Percentiles rank a stretch among this genome's conserved stretches.
phyloP scores from a whole-genome alignment of 1,140 invertebrate genomes.

The Drosophila kepulauana region DNA sequence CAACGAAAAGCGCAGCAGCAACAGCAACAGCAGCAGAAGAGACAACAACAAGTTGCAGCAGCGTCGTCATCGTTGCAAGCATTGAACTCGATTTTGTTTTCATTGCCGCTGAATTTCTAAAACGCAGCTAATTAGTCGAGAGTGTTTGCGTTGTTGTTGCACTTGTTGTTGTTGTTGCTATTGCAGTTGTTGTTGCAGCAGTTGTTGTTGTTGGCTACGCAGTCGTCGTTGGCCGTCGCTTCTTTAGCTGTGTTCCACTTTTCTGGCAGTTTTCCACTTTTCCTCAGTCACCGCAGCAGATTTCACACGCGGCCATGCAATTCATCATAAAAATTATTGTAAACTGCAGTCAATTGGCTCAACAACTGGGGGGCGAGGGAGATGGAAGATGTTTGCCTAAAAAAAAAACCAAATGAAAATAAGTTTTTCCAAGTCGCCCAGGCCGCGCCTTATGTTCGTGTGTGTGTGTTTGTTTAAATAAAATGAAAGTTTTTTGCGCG shows the following conservation, averaged over 20 bases:
- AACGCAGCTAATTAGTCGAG: conserved; percentile 84
- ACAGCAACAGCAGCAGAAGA: conserved; percentile 23
- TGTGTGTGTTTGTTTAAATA: conserved; percentile 75
- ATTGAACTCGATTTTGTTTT: conserved; percentile 84
- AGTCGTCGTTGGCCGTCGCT: conserved; percentile 64
- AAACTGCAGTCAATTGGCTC: conserved; percentile 67
- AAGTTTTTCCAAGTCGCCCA: conserved; percentile 79
- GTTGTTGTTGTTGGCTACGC: conserved; percentile 47
- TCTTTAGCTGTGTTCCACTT: conserved; percentile 82
- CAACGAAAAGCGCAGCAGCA: conserved; percentile 32
- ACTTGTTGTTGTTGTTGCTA: conserved; percentile 5
- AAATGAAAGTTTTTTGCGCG: conserved; percentile 81
- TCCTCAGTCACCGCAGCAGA: conserved; percentile 70
- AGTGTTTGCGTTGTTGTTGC: conserved; percentile 67
- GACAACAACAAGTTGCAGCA: conserved; percentile 35
- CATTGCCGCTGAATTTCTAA: conserved; percentile 83
- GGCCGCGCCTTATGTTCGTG: conserved; percentile 55
- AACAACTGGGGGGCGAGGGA: background rate
- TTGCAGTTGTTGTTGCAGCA: conserved; percentile 22
- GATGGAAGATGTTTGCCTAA: conserved; percentile 63
- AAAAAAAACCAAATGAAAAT: conserved; percentile 70
- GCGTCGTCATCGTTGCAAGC: conserved; percentile 76
- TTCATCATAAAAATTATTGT: conserved; percentile 83
- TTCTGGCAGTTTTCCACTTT: conserved; percentile 78
- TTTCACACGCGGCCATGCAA: conserved; percentile 83